Base-by-base conservation (phyloP, 2,797 vertebrate species). In the Lepus townsendii region DNA sequence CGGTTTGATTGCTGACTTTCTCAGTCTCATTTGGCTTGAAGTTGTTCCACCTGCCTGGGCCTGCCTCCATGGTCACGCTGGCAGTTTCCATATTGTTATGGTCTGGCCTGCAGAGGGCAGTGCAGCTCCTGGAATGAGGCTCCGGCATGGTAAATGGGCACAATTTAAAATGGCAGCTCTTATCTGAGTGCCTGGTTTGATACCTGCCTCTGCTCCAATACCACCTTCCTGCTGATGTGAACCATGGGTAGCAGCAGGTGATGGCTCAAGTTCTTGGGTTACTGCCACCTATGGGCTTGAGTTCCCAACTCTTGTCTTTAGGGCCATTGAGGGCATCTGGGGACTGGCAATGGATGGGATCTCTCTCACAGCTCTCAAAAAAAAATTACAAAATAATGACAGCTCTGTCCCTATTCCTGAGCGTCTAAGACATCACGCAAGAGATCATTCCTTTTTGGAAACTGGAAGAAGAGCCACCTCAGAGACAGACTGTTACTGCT, bases 91-190 rank as follows among this genome's bases (percentile, higher is more conserved):
- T 57, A 9, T 62, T 83, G 24, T 19, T 63, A 12, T 24, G 13
- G 2, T 63, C 54, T 83, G 22, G 35, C 65, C 92, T 91, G 32
- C 47, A 94, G 83, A 54, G 76, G 88, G 54, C 78, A 90, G 52
- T 24, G n/a, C 76, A 87, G 76, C 57, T 79, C 83, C 62, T 13
- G 5, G 60, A 78, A 62, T 54, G 57, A 88, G 65, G 16, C 16
- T 42, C 13, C 14, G 65, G 6, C 16, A 35, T 57, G 54, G 10
- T 73, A 27, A 60, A 4, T 35, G 9, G 17, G 7, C 26, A 22
- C 19, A 8, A 63, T 42, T 75, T 78, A 85, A 69, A 78, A 86
- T 3, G 71, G 30, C 30, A 26, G 11, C 19, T 32, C 42, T 50
- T 38, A 57, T 16, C 54, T 16, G 54, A 47, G 42, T 47, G 10